Conservation (phyloP, 2,113 vertebrate genomes). For the Dipodomys spectabilis region DNA sequence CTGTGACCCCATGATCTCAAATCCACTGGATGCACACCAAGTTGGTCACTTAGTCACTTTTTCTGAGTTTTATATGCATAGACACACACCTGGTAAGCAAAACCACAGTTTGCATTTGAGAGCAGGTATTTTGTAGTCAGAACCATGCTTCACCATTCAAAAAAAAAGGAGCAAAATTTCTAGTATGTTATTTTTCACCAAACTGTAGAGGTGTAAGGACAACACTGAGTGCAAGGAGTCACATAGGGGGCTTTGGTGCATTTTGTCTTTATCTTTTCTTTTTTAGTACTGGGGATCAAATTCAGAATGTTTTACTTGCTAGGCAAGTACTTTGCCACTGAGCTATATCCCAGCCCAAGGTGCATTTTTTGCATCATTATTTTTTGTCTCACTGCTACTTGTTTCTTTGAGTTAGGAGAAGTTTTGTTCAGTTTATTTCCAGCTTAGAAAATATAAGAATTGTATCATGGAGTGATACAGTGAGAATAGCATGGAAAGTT, state of each 20-base stretch:
- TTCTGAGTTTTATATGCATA: constrained; percentile 28
- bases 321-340: too few relatives aligned
- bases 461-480: not conserved
- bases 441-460: not conserved
- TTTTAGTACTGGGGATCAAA: too few relatives aligned
- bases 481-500: too few relatives aligned
- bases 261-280: not conserved
- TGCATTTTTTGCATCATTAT: too few relatives aligned
- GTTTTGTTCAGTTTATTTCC: not conserved
- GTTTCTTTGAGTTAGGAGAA: not conserved
- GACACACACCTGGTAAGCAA: not conserved
- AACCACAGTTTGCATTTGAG: constrained; percentile 6
- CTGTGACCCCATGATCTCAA: not conserved
- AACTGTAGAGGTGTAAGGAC: not conserved
- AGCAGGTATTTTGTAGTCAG: not conserved
- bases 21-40: not conserved
- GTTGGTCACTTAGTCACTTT: not conserved
- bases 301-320: too few relatives aligned
- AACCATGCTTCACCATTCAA: not conserved
- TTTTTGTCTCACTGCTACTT: not conserved
- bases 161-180: not conserved
- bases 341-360: too few relatives aligned
- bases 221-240: not conserved
- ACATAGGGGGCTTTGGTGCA: rapidly evolving
- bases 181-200: not conserved